Conservation (phyloP, 2,797 vertebrate genomes). For the Ficedula albicollis region DNA sequence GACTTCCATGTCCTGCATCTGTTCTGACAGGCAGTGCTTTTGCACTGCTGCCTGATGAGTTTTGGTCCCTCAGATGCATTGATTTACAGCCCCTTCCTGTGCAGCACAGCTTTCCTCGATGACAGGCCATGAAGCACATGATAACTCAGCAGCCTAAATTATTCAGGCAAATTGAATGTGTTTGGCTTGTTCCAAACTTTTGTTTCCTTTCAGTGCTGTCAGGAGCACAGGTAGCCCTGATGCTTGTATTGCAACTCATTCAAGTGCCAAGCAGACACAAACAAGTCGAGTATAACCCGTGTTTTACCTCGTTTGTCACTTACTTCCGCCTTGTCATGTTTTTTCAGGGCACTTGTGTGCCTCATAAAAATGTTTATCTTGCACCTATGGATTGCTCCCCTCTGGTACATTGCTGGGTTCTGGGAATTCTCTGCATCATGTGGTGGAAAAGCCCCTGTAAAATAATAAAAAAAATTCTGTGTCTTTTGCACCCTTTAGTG, state of each 20-base stretch:
- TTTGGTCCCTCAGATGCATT: constrained; percentile 27
- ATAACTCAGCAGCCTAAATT: constrained; percentile 57
- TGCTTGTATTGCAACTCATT: background rate
- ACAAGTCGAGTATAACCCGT: background rate
- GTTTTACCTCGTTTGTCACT: background rate
- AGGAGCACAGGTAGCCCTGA: constrained; percentile 23
- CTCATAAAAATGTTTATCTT: background rate
- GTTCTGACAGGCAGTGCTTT: constrained; percentile 7
- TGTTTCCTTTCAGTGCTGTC: constrained; percentile 46
- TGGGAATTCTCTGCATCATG: background rate
- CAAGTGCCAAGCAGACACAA: background rate
- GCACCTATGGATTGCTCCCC: background rate
- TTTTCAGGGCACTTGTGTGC: background rate
- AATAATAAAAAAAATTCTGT: background rate
- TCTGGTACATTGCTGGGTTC: background rate
- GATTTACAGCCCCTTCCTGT: constrained; percentile 48
- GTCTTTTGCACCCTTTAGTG: background rate
- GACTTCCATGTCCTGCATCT: background rate
- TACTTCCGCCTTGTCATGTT: background rate
- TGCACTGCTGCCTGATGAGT: background rate
- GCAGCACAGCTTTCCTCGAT: background rate
- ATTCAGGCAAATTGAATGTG: constrained; percentile 53
- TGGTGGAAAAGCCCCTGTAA: background rate
- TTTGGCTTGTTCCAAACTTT: constrained; percentile 57
- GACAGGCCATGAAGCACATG: constrained; percentile 30